Conservation (phyloP, 2,113 vertebrate genomes). For the Calonectris borealis region DNA sequence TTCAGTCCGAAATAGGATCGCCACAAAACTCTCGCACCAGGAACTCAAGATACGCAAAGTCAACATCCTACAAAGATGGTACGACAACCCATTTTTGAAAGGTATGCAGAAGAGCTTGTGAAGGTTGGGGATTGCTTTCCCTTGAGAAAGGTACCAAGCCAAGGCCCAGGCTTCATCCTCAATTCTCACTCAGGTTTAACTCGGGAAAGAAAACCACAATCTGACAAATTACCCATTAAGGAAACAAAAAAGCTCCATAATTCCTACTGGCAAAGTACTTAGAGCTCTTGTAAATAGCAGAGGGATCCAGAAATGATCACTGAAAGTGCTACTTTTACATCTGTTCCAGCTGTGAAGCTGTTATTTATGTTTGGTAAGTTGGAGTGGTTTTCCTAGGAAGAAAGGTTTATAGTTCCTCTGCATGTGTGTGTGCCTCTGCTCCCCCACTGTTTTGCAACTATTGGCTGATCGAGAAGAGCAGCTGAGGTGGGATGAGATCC, state of each 20-base stretch:
- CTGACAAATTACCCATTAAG: not conserved
- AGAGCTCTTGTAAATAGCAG: not conserved
- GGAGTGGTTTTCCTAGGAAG: not conserved
- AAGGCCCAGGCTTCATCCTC: not conserved
- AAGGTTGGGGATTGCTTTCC: not conserved
- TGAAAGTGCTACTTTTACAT: not conserved
- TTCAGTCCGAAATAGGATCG: not conserved
- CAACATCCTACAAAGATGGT: not conserved
- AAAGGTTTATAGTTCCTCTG: not conserved
- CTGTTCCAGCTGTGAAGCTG: not conserved
- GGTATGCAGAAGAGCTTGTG: not conserved
- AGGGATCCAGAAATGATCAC: not conserved
- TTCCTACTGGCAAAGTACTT: not conserved
- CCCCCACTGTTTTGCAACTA: not conserved
- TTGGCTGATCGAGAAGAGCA: not conserved
- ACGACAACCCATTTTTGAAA: not conserved
- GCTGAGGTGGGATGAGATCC: not conserved
- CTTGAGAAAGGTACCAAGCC: not conserved
- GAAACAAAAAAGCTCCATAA: not conserved
- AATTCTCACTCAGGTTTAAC: not conserved
- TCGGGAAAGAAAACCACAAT: fast-evolving
- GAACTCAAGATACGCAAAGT: not conserved
- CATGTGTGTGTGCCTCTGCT: fast-evolving
- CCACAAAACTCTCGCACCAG: fast-evolving
- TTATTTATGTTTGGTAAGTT: not conserved